These are phyloP conservation scores for Garra rufa DNA, from an alignment of 2,113 vertebrate genomes.

Conservation along the genomic window DNA sequence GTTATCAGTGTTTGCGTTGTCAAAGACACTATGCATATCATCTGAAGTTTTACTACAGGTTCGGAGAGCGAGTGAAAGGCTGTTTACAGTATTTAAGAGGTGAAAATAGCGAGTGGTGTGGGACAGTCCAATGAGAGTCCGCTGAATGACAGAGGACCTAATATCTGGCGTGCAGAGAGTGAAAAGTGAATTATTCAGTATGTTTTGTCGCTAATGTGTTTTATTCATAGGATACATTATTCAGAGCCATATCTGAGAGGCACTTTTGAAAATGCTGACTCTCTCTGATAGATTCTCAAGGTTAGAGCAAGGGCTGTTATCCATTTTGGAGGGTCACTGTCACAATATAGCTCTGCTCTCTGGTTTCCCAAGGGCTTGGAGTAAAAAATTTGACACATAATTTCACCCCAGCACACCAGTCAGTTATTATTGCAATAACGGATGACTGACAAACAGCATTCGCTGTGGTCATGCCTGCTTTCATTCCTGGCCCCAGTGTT, in stretches of 20 bases:
- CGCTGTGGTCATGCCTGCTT: not conserved
- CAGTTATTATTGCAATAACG: conserved; percentile 24
- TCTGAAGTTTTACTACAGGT: not conserved
- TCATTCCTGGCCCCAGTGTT: not conserved
- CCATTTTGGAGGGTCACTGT: conserved; percentile 56
- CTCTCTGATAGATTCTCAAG: conserved; percentile 62
- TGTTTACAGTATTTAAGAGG: conserved; percentile 62
- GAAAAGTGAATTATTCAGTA: conserved; percentile 82
- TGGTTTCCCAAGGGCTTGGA: conserved; percentile 18
- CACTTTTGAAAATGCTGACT: conserved; percentile 73
- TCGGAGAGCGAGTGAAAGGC: conserved; percentile 19
- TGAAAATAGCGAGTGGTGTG: conserved; percentile 71
- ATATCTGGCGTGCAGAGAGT: conserved; percentile 67
- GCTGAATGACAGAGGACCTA: conserved; percentile 67
- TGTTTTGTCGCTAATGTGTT: conserved; percentile 81
- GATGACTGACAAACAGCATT: conserved; percentile 13
- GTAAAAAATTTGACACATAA: conserved; percentile 8
- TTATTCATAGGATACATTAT: conserved; percentile 82
- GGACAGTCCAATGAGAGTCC: conserved; percentile 62
- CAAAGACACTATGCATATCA: not conserved
- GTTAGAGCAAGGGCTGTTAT: conserved; percentile 56
- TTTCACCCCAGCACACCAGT: conserved; percentile 22
- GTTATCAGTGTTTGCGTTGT: conserved; percentile 26
- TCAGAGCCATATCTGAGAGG: conserved; percentile 71
- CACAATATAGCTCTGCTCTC: conserved; percentile 50